Base-by-base conservation (phyloP, 2,113 vertebrate species). In the Poeciliopsis retropinna region DNA sequence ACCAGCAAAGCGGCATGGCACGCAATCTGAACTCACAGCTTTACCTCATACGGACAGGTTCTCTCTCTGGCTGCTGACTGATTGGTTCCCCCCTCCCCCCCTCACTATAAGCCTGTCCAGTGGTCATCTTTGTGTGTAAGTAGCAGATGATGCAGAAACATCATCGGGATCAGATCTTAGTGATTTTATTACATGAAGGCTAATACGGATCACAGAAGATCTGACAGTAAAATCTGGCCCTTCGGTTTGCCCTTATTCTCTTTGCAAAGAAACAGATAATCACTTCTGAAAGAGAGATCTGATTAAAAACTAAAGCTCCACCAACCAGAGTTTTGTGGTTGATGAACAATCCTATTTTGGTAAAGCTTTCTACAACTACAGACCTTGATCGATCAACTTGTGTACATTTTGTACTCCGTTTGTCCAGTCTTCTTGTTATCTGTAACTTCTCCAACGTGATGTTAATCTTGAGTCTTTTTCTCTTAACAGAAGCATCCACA, bases 81-180 rank as follows among this genome's bases (percentile, higher is more conserved):
- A 47, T 5, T 47, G 5, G 5, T 15, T 19, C 14, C 1, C 4
- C 1, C 2, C 5, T 0, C 0, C 4, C 2, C 5, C 22, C 8
- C 51, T 25, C 51, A 54, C 10, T 25, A 25, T 54, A 54, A 9
- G 8, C 22, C 51, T 54, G 51, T 9, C 51, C 25, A n/a, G 51
- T 7, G 22, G 25, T 25, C 19, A 54, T 54, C 7, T 54, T 54
- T 54, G 8, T 54, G 22, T 54, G 6, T 2, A 54, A 22, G 15
- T 10, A 25, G 51, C 51, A 54, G 51, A 8, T 9, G 1, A 22
- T 9, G 19, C 51, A 54, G 2, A 25, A 25, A 54, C 51, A 25
- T 25, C 19, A 25, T 22, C 25, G 51, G 19, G 9, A 54, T 17
- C 15, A 9, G 51, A 54, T 25, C 19, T 54, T 41, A 14, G 11